A percentile compares a stretch with the other conserved stretches of the same genome.
phyloP scores from a whole-genome alignment of 2,888 invertebrate species.

The Dynastes grantii region DNA sequence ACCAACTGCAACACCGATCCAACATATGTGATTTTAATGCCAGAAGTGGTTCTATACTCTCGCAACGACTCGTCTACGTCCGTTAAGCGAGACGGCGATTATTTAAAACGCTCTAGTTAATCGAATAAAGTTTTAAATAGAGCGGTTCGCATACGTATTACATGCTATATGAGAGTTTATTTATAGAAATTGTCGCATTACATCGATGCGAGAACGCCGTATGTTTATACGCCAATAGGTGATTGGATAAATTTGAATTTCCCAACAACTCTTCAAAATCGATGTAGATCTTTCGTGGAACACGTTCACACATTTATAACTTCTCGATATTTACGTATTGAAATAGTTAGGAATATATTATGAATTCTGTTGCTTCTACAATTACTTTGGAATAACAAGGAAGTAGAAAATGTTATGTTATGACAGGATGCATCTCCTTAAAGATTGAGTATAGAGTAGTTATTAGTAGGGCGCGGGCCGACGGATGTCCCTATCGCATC shows the following conservation, averaged over 20 bases:
- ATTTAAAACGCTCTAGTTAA: constrained; percentile 46
- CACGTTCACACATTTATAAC: background rate
- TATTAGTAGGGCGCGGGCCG: too few relatives aligned
- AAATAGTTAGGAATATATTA: too few relatives aligned
- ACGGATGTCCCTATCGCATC: too few relatives aligned
- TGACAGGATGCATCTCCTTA: too few relatives aligned
- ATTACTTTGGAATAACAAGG: too few relatives aligned
- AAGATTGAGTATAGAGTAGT: too few relatives aligned
- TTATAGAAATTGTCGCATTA: constrained; percentile 46
- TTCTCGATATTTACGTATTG: background rate
- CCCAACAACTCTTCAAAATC: constrained; percentile 11
- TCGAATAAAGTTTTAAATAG: constrained; percentile 40
- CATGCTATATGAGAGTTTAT: constrained; percentile 23
- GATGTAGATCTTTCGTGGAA: background rate
- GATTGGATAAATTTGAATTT: constrained; percentile 14
- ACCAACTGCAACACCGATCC: background rate
- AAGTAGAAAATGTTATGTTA: too few relatives aligned
- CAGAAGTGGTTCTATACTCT: constrained; percentile 38
- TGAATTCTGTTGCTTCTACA: too few relatives aligned
- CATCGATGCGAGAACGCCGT: constrained; percentile 19
- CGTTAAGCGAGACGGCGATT: constrained; percentile 23
- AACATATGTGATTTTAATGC: constrained; percentile 40
- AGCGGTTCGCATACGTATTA: constrained; percentile 5
- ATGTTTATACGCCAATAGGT: constrained; percentile 6
- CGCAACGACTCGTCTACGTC: constrained; percentile 20